Base-by-base conservation (phyloP, 64 coral and sea anemone species). In the Stichodactyla helianthus region DNA sequence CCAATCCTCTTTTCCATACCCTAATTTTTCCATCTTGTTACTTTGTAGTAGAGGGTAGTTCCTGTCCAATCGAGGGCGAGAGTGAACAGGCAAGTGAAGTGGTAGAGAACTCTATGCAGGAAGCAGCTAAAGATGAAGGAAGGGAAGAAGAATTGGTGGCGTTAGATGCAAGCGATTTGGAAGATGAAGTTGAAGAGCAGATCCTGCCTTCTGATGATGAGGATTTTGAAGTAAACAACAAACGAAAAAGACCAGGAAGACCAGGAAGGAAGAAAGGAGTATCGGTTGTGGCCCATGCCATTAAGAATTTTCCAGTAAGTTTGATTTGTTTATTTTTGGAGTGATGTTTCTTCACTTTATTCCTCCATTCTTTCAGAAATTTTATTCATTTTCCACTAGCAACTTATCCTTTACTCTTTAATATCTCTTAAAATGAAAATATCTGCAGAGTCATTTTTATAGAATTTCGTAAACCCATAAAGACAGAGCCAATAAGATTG, bases 151-250 rank as follows among this genome's bases (percentile, higher is more conserved):
- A 79, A 54, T 54, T 61, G 10, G 31, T 63, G 53, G 20, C 51
- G 53, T 44, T 83, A 28, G 90, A 95, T 19, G 74, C 50, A 14
- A 85, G 79, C 16, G 94, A 95, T 6, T 85, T 91, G 28, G 95
- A 98, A 71, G 82, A 87, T 25, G 58, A 70, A 22, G 93, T 89
- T 16, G 93, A 98, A 82, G 84, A 79, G 62, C 85, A 74, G 70
- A 83, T 86, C 6, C 16, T 95, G 51, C 84, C 87, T 12, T 85
- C 93, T 35, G 95, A 94, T 79, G 95, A 98, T 53, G 94, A 95
- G 11, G 93, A 95, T 2, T 91, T 82, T 88, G 84, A 87, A n/a
- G 51, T 89, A 62, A 82, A 79, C 85, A 54, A 67, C 60, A 89
- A 71, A 54, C 76, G 50, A 82, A 92, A 51, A 20, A 89, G 58